Percentiles rank a stretch among this genome's conserved stretches.
Evolutionary conservation across 2,888 invertebrate species (phyloP).

Genomic region (Oxycera nigricornis): DNA sequence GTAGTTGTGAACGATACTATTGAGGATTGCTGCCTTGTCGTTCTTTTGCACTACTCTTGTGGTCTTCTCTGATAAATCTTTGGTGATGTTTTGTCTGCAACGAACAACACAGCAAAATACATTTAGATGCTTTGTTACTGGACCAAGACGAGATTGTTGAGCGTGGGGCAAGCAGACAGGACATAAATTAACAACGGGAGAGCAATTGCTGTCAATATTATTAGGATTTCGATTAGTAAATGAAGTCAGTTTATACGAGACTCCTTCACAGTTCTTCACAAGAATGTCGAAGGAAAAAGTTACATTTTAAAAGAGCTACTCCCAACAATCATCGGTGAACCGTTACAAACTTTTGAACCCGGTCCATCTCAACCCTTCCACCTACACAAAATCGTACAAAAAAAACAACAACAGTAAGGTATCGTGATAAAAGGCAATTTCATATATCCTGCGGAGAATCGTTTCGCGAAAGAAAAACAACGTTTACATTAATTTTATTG

Average conservation of each 20-base stretch:
- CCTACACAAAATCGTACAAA: too few species aligned
- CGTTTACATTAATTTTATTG: slow-evolving; percentile 15
- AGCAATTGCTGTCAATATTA: too few species aligned
- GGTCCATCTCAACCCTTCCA: too few species aligned
- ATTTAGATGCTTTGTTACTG: background rate
- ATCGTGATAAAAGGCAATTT: slow-evolving; percentile 16
- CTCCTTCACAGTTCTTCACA: too few species aligned
- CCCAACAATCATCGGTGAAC: too few species aligned
- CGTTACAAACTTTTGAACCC: too few species aligned
- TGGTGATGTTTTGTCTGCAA: slow-evolving; percentile 35
- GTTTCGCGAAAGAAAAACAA: background rate
- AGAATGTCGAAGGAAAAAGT: too few species aligned
- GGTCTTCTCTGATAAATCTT: slow-evolving; percentile 25
- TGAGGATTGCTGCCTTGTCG: slow-evolving; percentile 73
- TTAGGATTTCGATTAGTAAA: too few species aligned
- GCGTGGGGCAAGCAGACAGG: background rate
- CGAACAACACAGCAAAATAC: too few species aligned
- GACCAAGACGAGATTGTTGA: background rate
- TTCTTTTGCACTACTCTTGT: slow-evolving; percentile 63
- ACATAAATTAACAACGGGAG: background rate
- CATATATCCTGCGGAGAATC: background rate
- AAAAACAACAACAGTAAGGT: too few species aligned
- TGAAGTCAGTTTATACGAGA: too few species aligned
- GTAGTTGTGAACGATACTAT: slow-evolving; percentile 75
- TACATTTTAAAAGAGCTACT: too few species aligned